Evolutionary conservation across 2,888 invertebrate species (phyloP), one percentile per base, ranked within the genome.

Genomic region (Mythimna albipuncta): DNA sequence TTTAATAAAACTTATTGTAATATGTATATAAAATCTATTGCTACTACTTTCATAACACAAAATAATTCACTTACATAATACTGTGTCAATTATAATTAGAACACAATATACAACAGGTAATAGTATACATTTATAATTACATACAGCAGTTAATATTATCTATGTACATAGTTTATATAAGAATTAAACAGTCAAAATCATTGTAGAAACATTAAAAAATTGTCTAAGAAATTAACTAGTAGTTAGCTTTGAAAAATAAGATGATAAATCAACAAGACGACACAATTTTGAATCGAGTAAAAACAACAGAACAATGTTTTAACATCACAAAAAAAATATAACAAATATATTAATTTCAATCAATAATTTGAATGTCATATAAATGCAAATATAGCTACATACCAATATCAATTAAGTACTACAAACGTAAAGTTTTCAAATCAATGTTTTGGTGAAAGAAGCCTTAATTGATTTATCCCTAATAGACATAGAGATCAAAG

Each of bases 11-110:
- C 64, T 32, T 81, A 54, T 70, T 26, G 50, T 79, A 81, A 85
- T 82, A 79, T 81, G 82, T 84, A 91, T 91, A 92, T 88, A 91
- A 91, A 92, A 91, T 89, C 87, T 92, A 90, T 91, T 89, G 82
- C 85, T 86, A 87, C 84, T 87, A 85, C 73, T 86, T 83, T 85
- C 70, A 86, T 86, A 88, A 89, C 85, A 87, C 81, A 88, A 90
- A 85, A 88, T 85, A 88, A 87, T 88, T 79, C 85, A 88, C 85
- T 86, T 86, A 88, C 66, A 77, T 88, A 88, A 89, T 89, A 89
- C 88, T 91, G 90, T 88, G 88, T 90, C 85, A 86, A 83, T 85
- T 82, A 85, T 77, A 83, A 86, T 76, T 65, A 75, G 65, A 85
- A 86, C 81, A 85, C 83, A 83, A 75, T 80, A 85, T 81, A 80